Conservation (phyloP, 2,113 vertebrate genomes). For the Speoplatyrhinus poulsoni region DNA sequence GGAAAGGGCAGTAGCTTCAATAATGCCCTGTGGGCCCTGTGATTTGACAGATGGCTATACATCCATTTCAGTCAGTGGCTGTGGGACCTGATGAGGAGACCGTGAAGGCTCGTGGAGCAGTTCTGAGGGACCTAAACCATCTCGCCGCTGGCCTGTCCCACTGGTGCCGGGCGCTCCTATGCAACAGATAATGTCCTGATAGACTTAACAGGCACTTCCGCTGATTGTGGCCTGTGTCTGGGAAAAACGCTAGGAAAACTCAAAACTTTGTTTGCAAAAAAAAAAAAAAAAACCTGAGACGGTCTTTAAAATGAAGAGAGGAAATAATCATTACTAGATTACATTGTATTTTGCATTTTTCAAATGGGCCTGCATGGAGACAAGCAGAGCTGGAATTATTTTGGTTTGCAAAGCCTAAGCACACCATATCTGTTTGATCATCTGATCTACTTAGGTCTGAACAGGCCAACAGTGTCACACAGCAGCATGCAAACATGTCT, state of each 20-base stretch:
- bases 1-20: slow-evolving; percentile 48
- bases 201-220: slow-evolving; percentile 9
- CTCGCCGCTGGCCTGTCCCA: slow-evolving; percentile 47
- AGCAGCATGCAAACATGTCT: not conserved
- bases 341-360: not conserved
- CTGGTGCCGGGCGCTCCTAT: slow-evolving; percentile 56
- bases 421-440: not conserved
- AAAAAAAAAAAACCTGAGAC: not conserved
- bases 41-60: slow-evolving; percentile 32
- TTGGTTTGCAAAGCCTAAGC: slow-evolving; percentile 2
- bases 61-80: slow-evolving; percentile 49
- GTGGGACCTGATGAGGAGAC: slow-evolving; percentile 44
- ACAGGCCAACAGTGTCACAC: not conserved
- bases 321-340: not conserved
- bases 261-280: not conserved
- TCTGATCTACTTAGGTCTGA: not conserved
- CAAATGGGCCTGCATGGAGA: not conserved
- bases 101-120: slow-evolving; percentile 52
- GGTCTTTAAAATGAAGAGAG: not conserved
- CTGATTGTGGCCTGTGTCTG: not conserved
- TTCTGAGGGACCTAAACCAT: slow-evolving; percentile 47
- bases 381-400: not conserved
- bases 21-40: slow-evolving; percentile 37
- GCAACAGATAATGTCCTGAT: slow-evolving; percentile 38
- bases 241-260: not conserved